A percentile compares a stretch with the other conserved stretches of the same genome.
These are phyloP conservation scores for Rhinogobius similis DNA, from an alignment of 2,113 vertebrate genomes.

Conservation along the genomic window DNA sequence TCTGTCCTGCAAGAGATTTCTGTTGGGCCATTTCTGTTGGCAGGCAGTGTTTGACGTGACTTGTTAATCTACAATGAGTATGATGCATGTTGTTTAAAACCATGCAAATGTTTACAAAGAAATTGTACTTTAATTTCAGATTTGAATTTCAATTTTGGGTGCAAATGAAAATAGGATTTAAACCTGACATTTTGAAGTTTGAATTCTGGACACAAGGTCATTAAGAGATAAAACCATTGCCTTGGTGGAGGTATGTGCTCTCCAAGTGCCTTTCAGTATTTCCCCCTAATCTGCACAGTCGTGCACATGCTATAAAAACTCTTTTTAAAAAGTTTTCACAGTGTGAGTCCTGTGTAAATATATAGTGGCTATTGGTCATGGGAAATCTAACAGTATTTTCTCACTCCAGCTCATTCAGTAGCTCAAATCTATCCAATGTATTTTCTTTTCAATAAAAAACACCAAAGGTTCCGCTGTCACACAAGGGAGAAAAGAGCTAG, in stretches of 20 bases:
- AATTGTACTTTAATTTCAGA: slow-evolving; percentile 23
- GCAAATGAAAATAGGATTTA: neutral
- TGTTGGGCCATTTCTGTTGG: slow-evolving; percentile 49
- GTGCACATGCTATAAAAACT: neutral
- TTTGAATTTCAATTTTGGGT: neutral
- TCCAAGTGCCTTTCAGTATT: neutral
- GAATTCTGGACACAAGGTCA: neutral
- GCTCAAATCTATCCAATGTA: slow-evolving; percentile 46
- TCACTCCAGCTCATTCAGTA: slow-evolving; percentile 44
- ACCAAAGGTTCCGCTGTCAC: slow-evolving; percentile 52
- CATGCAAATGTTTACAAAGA: slow-evolving; percentile 13
- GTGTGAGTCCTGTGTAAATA: slow-evolving; percentile 23
- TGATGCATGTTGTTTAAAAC: slow-evolving; percentile 30
- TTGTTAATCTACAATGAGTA: slow-evolving; percentile 33
- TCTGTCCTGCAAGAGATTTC: slow-evolving; percentile 57
- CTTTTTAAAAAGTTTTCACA: neutral
- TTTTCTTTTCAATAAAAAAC: slow-evolving; percentile 61
- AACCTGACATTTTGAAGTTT: neutral
- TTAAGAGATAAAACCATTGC: neutral
- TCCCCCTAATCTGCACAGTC: neutral
- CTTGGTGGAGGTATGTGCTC: neutral
- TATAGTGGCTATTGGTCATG: slow-evolving; percentile 56
- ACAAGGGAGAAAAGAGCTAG: slow-evolving; percentile 54
- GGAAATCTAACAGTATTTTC: slow-evolving; percentile 56
- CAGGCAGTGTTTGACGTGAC: slow-evolving; percentile 36